A percentile compares a stretch with the other conserved stretches of the same genome.
phyloP scores from a whole-genome alignment of 2,113 vertebrate genomes.

The Gila orcuttii region DNA sequence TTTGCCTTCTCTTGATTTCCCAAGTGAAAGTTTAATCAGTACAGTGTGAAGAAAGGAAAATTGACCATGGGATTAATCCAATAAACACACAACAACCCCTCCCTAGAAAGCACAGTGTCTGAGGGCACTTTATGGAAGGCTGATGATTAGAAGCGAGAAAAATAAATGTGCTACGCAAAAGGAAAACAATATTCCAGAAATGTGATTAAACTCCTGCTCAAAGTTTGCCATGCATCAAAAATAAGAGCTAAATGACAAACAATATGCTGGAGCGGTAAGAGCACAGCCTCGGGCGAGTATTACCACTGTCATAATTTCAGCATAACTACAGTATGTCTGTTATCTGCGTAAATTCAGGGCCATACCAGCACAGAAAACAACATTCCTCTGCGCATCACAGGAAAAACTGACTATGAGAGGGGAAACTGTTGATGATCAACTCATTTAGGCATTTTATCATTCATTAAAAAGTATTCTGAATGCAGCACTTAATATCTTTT shows the following conservation, averaged over 20 bases:
- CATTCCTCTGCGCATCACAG: not conserved
- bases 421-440: not conserved
- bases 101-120: constrained; percentile 44
- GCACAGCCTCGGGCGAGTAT: constrained; percentile 21
- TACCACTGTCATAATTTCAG: constrained; percentile 15
- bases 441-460: not conserved
- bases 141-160: constrained; percentile 51
- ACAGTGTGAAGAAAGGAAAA: constrained; percentile 55
- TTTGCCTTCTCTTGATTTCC: constrained; percentile 63
- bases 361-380: constrained; percentile 30
- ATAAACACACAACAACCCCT: constrained; percentile 56
- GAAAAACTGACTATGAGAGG: not conserved
- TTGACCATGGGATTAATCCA: constrained; percentile 56
- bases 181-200: constrained; percentile 51
- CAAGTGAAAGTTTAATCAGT: constrained; percentile 65
- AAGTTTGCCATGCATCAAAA: constrained; percentile 46
- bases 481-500: not conserved
- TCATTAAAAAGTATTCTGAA: constrained; percentile 13
- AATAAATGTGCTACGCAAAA: constrained; percentile 39
- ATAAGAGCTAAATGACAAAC: constrained; percentile 50
- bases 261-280: constrained; percentile 12
- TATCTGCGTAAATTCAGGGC: constrained; percentile 31
- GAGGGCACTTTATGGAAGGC: constrained; percentile 22
- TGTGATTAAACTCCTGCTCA: constrained; percentile 34
- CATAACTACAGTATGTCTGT: constrained; percentile 36